A percentile compares a stretch with the other conserved stretches of the same genome.
Evolutionary conservation across 1,140 invertebrate species (phyloP).

Genomic region (Trichomalopsis sarcophagae): DNA sequence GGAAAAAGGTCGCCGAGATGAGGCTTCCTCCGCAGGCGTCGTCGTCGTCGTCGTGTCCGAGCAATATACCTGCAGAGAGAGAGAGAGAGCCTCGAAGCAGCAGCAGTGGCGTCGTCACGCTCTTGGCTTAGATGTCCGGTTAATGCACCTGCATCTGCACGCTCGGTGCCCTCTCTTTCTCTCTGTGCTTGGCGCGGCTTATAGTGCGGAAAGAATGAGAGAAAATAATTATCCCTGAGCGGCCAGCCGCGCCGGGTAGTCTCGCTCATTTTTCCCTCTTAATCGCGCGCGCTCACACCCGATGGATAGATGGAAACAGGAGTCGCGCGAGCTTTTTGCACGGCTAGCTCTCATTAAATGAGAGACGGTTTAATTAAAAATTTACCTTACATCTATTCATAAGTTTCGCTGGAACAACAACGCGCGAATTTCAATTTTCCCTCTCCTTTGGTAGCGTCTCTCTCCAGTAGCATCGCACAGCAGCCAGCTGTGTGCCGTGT

Average conservation of each 20-base stretch:
- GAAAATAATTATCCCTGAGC: slow-evolving; percentile 47
- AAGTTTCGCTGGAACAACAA: too few relatives aligned
- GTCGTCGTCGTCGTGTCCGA: neutral
- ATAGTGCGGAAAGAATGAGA: slow-evolving; percentile 57
- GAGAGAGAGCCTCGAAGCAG: neutral
- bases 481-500: neutral
- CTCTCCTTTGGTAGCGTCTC: neutral
- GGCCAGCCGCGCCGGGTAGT: neutral
- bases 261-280: slow-evolving; percentile 26
- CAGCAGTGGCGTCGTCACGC: slow-evolving; percentile 60
- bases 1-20: slow-evolving; percentile 8
- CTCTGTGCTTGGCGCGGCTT: slow-evolving; percentile 24
- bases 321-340: slow-evolving; percentile 29
- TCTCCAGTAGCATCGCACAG: neutral
- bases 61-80: neutral
- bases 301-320: slow-evolving; percentile 52
- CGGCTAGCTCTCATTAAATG: neutral
- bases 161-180: slow-evolving; percentile 55
- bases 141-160: slow-evolving; percentile 70
- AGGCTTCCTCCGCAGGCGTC: neutral
- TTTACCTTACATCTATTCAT: neutral
- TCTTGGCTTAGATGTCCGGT: slow-evolving; percentile 69
- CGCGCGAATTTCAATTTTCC: slow-evolving; percentile 34
- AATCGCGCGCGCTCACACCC: slow-evolving; percentile 17
- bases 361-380: slow-evolving; percentile 35